Evolutionary conservation across 2,797 vertebrate species (phyloP), one percentile per base, ranked within the genome.

Genomic region (Sebastes vulpes): DNA sequence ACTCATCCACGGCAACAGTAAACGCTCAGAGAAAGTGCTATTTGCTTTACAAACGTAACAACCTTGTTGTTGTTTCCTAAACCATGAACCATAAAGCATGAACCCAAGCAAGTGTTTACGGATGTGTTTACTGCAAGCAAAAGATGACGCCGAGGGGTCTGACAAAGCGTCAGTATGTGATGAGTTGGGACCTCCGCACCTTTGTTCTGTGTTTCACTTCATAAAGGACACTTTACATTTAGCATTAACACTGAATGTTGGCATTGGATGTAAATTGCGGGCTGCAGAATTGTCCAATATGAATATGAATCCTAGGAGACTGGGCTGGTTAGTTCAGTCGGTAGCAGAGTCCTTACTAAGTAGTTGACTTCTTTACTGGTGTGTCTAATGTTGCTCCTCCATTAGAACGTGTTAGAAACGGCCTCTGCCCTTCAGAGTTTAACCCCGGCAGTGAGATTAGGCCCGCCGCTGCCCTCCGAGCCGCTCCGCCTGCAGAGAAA

Each of bases 401-500:
- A 38, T 83, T 66, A 59, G 72, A 81, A 64, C 23, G 11, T 42
- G 48, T 60, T 57, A 21, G 20, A 38, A 57, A 5, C 54, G 12
- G 71, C 61, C 85, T 72, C 81, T 77, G 2, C 81, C 83, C 73
- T 46, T 75, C 32, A 63, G 77, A 58, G 26, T 46, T 73, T 29
- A 65, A 61, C 77, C 80, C 70, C 57, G 14, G 60, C 79, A 71
- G 64, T 64, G 68, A 78, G 89, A 85, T 88, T 77, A 80, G 85
- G 61, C 79, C 65, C 12, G 18, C 76, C 54, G 10, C 77, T 68
- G 77, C 85, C 90, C 86, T 81, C 48, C 1, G 76, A 83, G 77
- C 81, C 21, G 68, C 85, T 77, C 81, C 35, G 83, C 89, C 84
- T 57, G 77, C 80, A 72, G 82, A 81, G 58, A 79, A 82, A 81